Evolutionary conservation across 1,140 invertebrate genomes (phyloP), one percentile per base, ranked within the genome.

Genomic region (Sycophaga agraensis): DNA sequence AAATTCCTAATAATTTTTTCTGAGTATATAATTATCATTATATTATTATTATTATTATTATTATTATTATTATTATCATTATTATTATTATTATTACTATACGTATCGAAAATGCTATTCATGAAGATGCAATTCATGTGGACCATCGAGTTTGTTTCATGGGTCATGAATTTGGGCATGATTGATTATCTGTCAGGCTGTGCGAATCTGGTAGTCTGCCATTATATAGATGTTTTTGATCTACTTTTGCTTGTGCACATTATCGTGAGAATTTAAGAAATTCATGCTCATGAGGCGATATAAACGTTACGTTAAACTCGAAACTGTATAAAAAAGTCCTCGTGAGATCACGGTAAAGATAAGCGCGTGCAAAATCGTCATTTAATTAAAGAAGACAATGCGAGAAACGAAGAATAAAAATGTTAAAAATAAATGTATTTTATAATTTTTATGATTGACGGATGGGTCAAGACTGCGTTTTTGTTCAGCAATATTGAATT

Each of bases 121-220:
- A n/a, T 57, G 21, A 46, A 19, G 17, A 46, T 35, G n/a, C 26
- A 46, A 45, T 51, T 51, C 37, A n/a, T 35, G 24, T 50, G 8
- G 16, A 42, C 50, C 17, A 49, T 40, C 26, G 24, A 50, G n/a
- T 59, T 57, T 37, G 28, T 48, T 50, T 50, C 46, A 64, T 68
- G 59, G 57, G 65, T 71, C 67, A 66, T 71, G 66, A 72, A 63
- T 69, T 65, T 63, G 59, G 43, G 64, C 62, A 70, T 69, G 65
- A 70, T 72, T 72, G 69, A 72, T 75, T 69, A 69, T 72, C 73
- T 73, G 70, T 76, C 74, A 77, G 76, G 77, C 77, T 81, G 78
- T 79, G 75, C 73, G 74, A 80, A 78, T 76, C 72, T 77, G 74
- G 66, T 77, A 77, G 72, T 76, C 73, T 75, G 72, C 65, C 58